These are phyloP conservation scores for Eurytoma californica DNA, from an alignment of 2,888 invertebrate genomes.

Conservation along the genomic window DNA sequence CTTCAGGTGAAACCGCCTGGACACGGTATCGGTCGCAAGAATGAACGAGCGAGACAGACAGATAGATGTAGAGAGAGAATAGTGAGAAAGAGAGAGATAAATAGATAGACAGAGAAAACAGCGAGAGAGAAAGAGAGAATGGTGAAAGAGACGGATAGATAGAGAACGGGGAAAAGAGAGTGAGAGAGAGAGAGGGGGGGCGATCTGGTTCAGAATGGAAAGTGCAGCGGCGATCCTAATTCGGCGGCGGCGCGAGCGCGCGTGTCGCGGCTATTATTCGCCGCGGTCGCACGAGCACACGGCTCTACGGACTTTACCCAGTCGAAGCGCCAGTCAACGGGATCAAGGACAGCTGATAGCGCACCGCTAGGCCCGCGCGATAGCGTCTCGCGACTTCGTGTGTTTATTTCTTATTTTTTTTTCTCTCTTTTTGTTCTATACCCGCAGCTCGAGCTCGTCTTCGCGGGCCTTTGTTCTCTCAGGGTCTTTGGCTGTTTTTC, in stretches of 20 bases:
- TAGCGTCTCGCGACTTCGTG: not conserved
- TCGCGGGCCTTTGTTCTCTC: not conserved
- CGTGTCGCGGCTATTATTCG: constrained; percentile 34
- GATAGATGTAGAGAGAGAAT: not conserved
- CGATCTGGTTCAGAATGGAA: constrained; percentile 66
- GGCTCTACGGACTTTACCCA: constrained; percentile 23
- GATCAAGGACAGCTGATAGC: constrained; percentile 52
- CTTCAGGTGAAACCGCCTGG: constrained; percentile 1
- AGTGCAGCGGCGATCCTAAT: constrained; percentile 62
- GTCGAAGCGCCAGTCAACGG: constrained; percentile 18
- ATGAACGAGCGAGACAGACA: not conserved
- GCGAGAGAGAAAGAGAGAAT: too few species aligned
- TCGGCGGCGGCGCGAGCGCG: constrained; percentile 43
- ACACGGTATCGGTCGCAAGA: not conserved
- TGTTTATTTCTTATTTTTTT: constrained; percentile 22
- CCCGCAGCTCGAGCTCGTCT: not conserved
- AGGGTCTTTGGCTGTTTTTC: not conserved
- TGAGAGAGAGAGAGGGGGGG: constrained; percentile 15
- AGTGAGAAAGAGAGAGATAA: constrained; percentile 11
- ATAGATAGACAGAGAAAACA: too few species aligned
- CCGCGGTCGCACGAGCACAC: constrained; percentile 17
- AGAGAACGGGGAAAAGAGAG: constrained; percentile 12
- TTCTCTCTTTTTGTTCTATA: constrained; percentile 1
- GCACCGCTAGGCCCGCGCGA: not conserved
- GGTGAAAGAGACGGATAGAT: too few species aligned